Base-by-base conservation (phyloP, 1,140 invertebrate genomes). In the Scaptomyza pallida region DNA sequence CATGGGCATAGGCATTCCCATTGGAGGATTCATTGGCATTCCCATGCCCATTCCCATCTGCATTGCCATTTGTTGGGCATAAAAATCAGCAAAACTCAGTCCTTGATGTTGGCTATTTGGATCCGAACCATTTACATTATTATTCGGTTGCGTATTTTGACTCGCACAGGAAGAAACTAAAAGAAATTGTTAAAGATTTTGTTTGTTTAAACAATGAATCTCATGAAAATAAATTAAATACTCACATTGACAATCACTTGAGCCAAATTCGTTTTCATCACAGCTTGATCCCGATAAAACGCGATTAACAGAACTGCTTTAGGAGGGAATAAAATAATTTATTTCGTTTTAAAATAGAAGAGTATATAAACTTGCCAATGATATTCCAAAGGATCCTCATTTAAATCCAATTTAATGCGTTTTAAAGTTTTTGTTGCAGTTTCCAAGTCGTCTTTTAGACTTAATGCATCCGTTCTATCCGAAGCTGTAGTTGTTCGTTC, bases 231-330 rank as follows among this genome's bases (percentile, higher is more conserved):
- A 21, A 21, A 21, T 2, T 15, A 21, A 10, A 8, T 16, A 50
- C 59, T 43, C 9, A 62, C 60, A 21, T 33, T 62, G 23, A 5
- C 5, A 13, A 9, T 21, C 5, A 0, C 5, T 16, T 12, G 9
- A 2, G 35, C 3, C n/a, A 5, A 2, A n/a, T 13, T 13, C 23
- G 12, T n/a, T n/a, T 4, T 12, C 6, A 9, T n/a, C 33, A n/a
- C 33, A 16, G 5, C 3, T 3, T 15, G n/a, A 35, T 16, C 71
- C 71, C 5, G 71, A 69, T 9, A 40, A 13, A 2, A 73, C 52
- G 21, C 71, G 71, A 30, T 33, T 33, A 23, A 12, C 3, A 8
- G 6, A 13, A 5, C 71, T 69, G 33, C 9, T 26, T n/a, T n/a
- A n/a, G n/a, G n/a, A n/a, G n/a, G n/a, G n/a, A 15, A 10, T 51